Evolutionary conservation across 2,113 vertebrate genomes (phyloP).

Genomic region (Isichthys henryi): DNA sequence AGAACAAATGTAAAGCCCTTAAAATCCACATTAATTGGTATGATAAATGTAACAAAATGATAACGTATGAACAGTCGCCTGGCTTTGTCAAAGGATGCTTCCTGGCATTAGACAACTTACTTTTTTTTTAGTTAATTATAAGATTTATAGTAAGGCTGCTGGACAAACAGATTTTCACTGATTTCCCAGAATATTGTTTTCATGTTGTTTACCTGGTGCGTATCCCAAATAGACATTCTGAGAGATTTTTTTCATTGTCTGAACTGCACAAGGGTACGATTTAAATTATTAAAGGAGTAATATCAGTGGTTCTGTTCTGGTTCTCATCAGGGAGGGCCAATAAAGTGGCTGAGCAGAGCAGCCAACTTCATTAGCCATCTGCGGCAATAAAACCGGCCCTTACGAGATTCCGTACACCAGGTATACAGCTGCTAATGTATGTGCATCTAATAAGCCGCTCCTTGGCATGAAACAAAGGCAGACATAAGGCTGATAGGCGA

Average conservation of each 20-base stretch:
- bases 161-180: conserved; percentile 36
- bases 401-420: conserved; percentile 53
- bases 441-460: conserved; percentile 21
- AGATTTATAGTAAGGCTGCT: conserved; percentile 49
- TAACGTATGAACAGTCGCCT: conserved; percentile 25
- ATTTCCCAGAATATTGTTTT: conserved; percentile 30
- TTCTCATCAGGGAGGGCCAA: conserved; percentile 47
- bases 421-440: conserved; percentile 46
- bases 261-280: conserved; percentile 38
- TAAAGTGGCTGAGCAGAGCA: conserved; percentile 51
- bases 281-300: conserved; percentile 56
- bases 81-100: conserved; percentile 40
- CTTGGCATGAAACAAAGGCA: conserved; percentile 10
- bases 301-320: conserved; percentile 43
- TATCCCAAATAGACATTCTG: conserved; percentile 5
- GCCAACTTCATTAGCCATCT: conserved; percentile 63
- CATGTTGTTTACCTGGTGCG: conserved; percentile 27
- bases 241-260: conserved; percentile 28
- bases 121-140: conserved; percentile 49
- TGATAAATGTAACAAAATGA: conserved; percentile 44
- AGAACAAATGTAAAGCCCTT: conserved; percentile 19
- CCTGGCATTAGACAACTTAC: conserved; percentile 18
- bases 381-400: conserved; percentile 59
- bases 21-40: conserved; percentile 42
- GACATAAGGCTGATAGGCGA: conserved; percentile 15